Conservation (phyloP, 2,797 vertebrate species). For the Xyrichtys novacula region DNA sequence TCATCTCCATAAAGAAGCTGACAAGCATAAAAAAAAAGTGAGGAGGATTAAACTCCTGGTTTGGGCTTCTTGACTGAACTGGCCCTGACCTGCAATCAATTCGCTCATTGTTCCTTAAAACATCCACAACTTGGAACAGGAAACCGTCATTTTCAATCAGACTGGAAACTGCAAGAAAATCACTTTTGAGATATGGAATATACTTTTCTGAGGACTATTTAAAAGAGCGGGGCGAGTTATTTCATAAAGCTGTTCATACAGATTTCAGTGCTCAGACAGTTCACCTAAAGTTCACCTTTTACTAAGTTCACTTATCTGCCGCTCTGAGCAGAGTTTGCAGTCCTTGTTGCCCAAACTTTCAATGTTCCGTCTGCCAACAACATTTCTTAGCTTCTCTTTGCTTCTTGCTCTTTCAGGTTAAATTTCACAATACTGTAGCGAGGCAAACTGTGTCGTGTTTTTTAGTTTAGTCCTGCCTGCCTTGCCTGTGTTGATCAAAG, state of each 20-base stretch:
- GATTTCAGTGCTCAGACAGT: slow-evolving; percentile 12
- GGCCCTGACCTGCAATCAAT: neutral
- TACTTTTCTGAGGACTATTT: neutral
- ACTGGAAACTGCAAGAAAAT: neutral
- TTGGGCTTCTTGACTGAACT: neutral
- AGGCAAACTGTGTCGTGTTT: neutral
- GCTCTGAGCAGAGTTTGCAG: slow-evolving; percentile 39
- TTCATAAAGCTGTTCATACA: slow-evolving; percentile 12
- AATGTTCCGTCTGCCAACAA: slow-evolving; percentile 2
- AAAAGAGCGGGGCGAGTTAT: neutral
- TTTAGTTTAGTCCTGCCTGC: neutral
- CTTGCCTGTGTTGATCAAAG: neutral
- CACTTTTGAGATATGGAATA: neutral
- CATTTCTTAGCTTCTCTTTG: neutral
- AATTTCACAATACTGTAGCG: neutral
- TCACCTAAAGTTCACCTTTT: slow-evolving; percentile 45
- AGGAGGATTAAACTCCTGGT: neutral
- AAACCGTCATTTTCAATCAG: neutral
- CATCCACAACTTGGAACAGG: neutral
- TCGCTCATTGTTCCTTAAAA: slow-evolving; percentile 1
- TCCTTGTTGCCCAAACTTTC: slow-evolving; percentile 13
- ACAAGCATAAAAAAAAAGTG: slow-evolving; percentile 2
- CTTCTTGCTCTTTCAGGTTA: neutral
- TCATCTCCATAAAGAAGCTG: neutral
- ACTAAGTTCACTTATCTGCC: slow-evolving; percentile 29